Evolutionary conservation across 2,888 invertebrate genomes (phyloP).

Genomic region (Polydesmus complanatus): DNA sequence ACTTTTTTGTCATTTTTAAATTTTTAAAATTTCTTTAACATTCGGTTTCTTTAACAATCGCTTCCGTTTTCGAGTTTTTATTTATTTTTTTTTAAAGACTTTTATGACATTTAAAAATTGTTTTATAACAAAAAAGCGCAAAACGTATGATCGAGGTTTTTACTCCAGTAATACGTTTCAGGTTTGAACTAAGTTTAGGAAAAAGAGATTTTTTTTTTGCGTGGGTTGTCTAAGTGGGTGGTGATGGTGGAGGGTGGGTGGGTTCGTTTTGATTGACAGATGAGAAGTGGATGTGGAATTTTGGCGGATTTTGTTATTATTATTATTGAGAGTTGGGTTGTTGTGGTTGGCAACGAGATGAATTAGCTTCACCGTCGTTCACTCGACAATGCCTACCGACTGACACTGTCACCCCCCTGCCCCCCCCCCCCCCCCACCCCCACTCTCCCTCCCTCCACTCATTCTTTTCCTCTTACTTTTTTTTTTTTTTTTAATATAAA

Average conservation of each 20-base stretch:
- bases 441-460: neutral
- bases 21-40: too few relatives aligned
- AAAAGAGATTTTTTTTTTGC: neutral
- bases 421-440: neutral
- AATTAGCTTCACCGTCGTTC: neutral
- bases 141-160: too few relatives aligned
- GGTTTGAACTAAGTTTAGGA: neutral
- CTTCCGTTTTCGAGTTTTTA: too few relatives aligned
- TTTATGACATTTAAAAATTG: too few relatives aligned
- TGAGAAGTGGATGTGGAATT: neutral
- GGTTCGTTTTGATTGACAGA: neutral
- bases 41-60: too few relatives aligned
- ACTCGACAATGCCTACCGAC: neutral
- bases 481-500: neutral
- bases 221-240: neutral
- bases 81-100: too few relatives aligned
- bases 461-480: neutral
- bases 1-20: too few relatives aligned
- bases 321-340: neutral
- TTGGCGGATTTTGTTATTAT: neutral
- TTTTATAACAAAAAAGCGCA: too few relatives aligned
- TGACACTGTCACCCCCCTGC: neutral
- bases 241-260: neutral
- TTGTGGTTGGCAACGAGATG: neutral
- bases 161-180: too few relatives aligned